These are phyloP conservation scores for Anaspis maculata DNA, from an alignment of 2,888 invertebrate genomes.

Conservation along the genomic window DNA sequence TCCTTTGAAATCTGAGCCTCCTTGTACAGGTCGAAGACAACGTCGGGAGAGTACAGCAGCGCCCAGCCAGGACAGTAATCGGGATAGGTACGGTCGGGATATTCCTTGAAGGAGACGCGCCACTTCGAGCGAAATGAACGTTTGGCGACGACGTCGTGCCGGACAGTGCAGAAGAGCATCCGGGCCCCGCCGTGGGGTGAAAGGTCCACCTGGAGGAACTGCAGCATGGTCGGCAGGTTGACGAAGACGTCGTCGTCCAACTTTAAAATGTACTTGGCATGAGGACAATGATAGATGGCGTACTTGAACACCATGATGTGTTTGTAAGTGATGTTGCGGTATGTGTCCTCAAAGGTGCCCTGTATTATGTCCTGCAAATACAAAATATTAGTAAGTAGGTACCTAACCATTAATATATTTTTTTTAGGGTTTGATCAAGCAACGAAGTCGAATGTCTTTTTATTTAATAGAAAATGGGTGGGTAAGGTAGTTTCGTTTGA, in stretches of 20 bases:
- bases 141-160: slow-evolving; percentile 17
- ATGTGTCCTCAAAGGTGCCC: slow-evolving; percentile 68
- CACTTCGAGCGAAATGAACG: slow-evolving; percentile 64
- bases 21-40: slow-evolving; percentile 45
- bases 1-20: slow-evolving; percentile 49
- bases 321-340: slow-evolving; percentile 77
- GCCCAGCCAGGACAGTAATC: slow-evolving; percentile 67
- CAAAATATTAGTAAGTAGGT: no score
- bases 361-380: no score
- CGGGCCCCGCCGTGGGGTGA: slow-evolving; percentile 53
- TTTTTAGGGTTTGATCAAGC: no score
- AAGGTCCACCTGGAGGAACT: slow-evolving; percentile 49
- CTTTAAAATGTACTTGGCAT: slow-evolving; percentile 59
- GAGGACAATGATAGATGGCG: slow-evolving; percentile 60
- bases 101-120: slow-evolving; percentile 64
- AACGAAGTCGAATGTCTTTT: no score
- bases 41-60: slow-evolving; percentile 52
- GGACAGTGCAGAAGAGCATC: slow-evolving; percentile 56
- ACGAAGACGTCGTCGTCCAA: slow-evolving; percentile 73
- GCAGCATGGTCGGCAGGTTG: slow-evolving; percentile 54
- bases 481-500: no score
- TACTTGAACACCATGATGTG: slow-evolving; percentile 77
- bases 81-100: slow-evolving; percentile 56
- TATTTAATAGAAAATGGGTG: no score
- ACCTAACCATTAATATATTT: no score